Percentiles rank a stretch among this genome's conserved stretches.
phyloP scores from a whole-genome alignment of 1,140 invertebrate species.

The Drosophila subpulchrella region DNA sequence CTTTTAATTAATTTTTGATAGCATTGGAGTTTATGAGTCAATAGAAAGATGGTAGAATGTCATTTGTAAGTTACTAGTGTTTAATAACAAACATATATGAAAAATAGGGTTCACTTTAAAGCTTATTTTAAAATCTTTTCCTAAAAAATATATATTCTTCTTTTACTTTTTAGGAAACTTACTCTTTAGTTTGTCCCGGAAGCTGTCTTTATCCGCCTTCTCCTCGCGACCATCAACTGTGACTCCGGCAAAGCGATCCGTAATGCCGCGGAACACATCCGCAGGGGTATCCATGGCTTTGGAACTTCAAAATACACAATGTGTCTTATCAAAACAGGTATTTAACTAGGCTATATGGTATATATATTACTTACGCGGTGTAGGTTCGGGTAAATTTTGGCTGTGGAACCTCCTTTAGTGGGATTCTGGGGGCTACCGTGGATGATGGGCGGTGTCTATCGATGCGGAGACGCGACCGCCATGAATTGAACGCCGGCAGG shows the following conservation, averaged over 20 bases:
- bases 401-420: neutral
- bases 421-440: neutral
- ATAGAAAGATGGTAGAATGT: neutral
- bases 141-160: neutral
- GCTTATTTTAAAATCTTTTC: neutral
- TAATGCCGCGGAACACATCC: slow-evolving; percentile 86
- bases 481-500: slow-evolving; percentile 47
- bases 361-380: neutral
- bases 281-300: slow-evolving; percentile 58
- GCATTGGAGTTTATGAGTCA: slow-evolving; percentile 3
- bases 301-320: slow-evolving; percentile 11
- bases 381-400: neutral
- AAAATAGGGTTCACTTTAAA: too few relatives aligned
- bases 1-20: slow-evolving; percentile 21
- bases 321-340: neutral
- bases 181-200: slow-evolving; percentile 87
- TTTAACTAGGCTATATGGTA: neutral
- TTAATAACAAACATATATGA: too few relatives aligned
- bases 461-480: slow-evolving; percentile 30
- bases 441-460: slow-evolving; percentile 17
- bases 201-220: slow-evolving; percentile 83
- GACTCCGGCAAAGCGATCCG: slow-evolving; percentile 89
- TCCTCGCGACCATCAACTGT: slow-evolving; percentile 87
- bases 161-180: slow-evolving; percentile 19
- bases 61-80: neutral